phyloP scores from a whole-genome alignment of 2,797 vertebrate genomes.

The Arvicola amphibius region DNA sequence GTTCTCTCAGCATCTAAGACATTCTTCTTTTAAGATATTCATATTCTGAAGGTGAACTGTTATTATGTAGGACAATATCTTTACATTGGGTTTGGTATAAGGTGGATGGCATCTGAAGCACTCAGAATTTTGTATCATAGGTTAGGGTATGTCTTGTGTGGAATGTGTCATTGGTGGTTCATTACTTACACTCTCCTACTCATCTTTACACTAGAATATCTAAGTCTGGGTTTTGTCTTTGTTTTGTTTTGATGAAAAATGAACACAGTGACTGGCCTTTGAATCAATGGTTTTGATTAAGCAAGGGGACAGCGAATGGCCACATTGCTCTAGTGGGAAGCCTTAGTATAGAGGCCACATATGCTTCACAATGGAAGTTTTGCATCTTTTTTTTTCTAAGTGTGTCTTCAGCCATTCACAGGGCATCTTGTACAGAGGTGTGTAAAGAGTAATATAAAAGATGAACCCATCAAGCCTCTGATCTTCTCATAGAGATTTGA shows the following conservation, averaged over 20 bases:
- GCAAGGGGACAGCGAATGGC: neutral
- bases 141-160: neutral
- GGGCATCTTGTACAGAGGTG: neutral
- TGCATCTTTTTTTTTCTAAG: neutral
- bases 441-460: neutral
- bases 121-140: neutral
- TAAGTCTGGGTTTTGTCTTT: neutral
- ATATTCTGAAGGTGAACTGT: neutral
- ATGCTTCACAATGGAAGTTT: neutral
- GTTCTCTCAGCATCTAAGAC: neutral
- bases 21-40: neutral
- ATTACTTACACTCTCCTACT: neutral
- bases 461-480: neutral
- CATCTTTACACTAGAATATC: neutral
- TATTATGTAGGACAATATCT: neutral
- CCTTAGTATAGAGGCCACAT: neutral
- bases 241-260: neutral
- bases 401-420: neutral
- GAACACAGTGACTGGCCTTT: neutral
- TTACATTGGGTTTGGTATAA: neutral
- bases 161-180: neutral
- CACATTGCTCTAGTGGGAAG: neutral
- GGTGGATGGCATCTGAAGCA: neutral
- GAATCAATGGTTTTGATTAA: neutral
- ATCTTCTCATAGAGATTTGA: neutral